Percentiles rank a stretch among this genome's conserved stretches.
phyloP scores from a whole-genome alignment of 2,797 vertebrate genomes.

The Malacoraja senta region DNA sequence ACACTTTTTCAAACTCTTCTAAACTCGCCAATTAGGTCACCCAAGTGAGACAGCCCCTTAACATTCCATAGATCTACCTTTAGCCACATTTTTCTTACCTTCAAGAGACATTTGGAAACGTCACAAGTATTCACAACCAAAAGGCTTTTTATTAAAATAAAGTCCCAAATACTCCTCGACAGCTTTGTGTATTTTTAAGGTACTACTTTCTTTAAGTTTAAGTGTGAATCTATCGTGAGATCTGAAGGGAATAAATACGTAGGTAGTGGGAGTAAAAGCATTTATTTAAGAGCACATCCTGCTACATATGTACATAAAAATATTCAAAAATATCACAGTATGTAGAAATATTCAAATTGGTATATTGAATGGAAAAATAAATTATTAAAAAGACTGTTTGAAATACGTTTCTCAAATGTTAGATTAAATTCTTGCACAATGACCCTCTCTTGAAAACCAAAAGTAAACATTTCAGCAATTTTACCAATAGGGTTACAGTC shows the following conservation, averaged over 20 bases:
- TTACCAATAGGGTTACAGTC: background rate
- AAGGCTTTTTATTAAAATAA: background rate
- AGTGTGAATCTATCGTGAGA: background rate
- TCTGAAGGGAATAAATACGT: background rate
- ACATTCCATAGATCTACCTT: background rate
- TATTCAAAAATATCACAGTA: background rate
- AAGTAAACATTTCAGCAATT: slow-evolving; percentile 8
- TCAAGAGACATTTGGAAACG: background rate
- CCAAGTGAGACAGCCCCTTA: too few relatives aligned
- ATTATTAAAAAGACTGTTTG: background rate
- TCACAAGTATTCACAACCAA: background rate
- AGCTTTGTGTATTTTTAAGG: too few relatives aligned
- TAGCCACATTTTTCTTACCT: background rate
- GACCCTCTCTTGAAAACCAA: background rate
- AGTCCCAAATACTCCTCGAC: background rate
- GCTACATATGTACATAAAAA: background rate
- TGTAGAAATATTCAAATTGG: background rate
- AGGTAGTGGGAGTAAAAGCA: background rate
- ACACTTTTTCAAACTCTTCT: too few relatives aligned
- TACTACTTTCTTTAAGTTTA: background rate
- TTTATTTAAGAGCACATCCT: background rate
- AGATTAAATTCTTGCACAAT: slow-evolving; percentile 8
- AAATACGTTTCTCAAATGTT: background rate
- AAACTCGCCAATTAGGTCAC: too few relatives aligned
- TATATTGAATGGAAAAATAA: background rate